phyloP scores from a whole-genome alignment of 2,113 vertebrate species.

The Zosterops borbonicus region DNA sequence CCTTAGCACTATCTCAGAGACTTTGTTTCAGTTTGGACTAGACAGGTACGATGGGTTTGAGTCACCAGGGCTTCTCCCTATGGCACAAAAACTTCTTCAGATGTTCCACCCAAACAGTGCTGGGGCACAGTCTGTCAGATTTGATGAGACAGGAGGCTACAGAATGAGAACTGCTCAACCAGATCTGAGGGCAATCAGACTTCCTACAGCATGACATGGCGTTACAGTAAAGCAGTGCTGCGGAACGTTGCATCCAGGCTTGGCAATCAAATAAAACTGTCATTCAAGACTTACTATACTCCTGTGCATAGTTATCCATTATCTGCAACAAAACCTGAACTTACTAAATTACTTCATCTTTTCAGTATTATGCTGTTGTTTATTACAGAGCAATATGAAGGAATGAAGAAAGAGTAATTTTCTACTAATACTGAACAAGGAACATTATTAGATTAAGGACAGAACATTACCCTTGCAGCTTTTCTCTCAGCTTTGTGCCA shows the following conservation, averaged over 20 bases:
- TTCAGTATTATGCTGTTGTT: constrained; percentile 25
- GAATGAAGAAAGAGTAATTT: constrained; percentile 49
- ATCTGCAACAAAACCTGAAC: constrained; percentile 45
- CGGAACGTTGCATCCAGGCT: background rate
- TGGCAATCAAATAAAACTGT: constrained; percentile 28
- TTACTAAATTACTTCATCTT: constrained; percentile 43
- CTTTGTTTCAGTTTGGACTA: background rate
- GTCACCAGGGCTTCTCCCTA: background rate
- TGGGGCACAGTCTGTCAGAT: background rate
- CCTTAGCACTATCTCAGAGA: background rate
- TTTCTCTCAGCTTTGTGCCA: constrained; percentile 24
- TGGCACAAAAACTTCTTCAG: background rate
- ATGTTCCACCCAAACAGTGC: background rate
- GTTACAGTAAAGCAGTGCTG: background rate
- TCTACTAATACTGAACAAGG: constrained; percentile 40
- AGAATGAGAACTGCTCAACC: background rate
- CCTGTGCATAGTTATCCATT: constrained; percentile 43
- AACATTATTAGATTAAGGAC: constrained; percentile 57
- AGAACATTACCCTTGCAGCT: constrained; percentile 50
- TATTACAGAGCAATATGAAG: constrained; percentile 25
- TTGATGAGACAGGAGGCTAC: background rate
- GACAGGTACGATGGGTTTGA: background rate
- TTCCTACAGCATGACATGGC: background rate
- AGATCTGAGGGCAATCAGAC: background rate
- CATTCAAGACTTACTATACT: constrained; percentile 26